These are phyloP conservation scores for Cyanoramphus novaezelandiae DNA, from an alignment of 2,113 vertebrate species.

Conservation along the genomic window DNA sequence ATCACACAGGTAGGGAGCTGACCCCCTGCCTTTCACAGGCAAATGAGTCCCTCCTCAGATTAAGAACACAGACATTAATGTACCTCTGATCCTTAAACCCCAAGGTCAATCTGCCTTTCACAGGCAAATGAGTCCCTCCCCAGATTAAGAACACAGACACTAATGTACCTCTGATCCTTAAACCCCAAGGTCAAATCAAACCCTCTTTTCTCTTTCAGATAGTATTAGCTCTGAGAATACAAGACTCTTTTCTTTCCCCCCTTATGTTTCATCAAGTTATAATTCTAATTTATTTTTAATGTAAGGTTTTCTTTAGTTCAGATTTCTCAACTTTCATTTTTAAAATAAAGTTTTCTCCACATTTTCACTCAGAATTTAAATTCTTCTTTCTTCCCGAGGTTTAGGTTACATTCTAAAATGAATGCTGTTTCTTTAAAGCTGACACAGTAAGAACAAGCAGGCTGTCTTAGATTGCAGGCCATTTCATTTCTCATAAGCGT, in stretches of 20 bases:
- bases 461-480: conserved; percentile 40
- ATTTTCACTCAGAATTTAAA: not conserved
- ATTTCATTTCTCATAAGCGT: conserved; percentile 70
- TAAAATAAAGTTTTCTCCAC: not conserved
- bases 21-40: not conserved
- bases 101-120: not conserved
- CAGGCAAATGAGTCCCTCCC: not conserved
- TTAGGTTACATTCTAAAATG: conserved; percentile 1
- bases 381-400: not conserved
- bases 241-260: not conserved
- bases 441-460: conserved; percentile 47
- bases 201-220: not conserved
- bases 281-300: not conserved
- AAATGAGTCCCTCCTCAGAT: not conserved
- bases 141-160: not conserved
- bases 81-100: not conserved
- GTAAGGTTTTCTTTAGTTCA: not conserved
- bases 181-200: not conserved
- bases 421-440: conserved; percentile 53
- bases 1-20: not conserved
- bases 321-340: not conserved
- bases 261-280: not conserved
- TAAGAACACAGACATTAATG: not conserved
- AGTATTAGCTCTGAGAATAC: not conserved
- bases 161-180: not conserved